Conservation (phyloP, 2,888 invertebrate species). For the Galerucella nymphaeae region DNA sequence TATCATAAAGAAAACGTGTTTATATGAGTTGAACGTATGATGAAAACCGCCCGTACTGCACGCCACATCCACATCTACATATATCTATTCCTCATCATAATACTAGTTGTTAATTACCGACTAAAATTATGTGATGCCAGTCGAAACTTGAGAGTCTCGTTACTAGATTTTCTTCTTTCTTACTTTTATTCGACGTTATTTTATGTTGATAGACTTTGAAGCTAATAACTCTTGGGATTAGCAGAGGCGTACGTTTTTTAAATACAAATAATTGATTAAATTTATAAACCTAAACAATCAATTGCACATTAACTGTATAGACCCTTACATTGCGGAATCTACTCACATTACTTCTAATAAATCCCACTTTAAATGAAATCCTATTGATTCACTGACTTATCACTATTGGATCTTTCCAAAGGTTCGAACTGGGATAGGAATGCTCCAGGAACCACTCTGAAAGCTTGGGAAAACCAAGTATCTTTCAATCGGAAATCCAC, state of each 20-base stretch:
- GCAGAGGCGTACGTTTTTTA: slow-evolving; percentile 11
- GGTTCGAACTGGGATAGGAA: no score
- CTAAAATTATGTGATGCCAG: slow-evolving; percentile 61
- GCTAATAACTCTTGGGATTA: slow-evolving; percentile 41
- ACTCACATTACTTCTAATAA: no score
- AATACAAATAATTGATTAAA: not conserved
- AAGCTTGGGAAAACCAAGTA: no score
- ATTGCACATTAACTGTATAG: not conserved
- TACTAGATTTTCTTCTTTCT: slow-evolving; percentile 50
- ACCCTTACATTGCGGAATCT: no score
- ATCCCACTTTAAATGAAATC: no score
- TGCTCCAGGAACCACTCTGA: no score
- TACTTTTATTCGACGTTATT: slow-evolving; percentile 50
- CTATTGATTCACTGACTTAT: no score
- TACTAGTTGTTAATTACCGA: slow-evolving; percentile 60
- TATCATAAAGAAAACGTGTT: slow-evolving; percentile 3
- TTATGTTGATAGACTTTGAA: slow-evolving; percentile 58
- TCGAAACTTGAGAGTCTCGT: slow-evolving; percentile 60
- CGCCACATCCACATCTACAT: slow-evolving; percentile 29
- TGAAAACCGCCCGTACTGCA: slow-evolving; percentile 26
- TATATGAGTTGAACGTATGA: slow-evolving; percentile 7
- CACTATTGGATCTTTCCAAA: no score
- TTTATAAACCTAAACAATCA: not conserved
- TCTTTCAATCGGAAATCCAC: no score
- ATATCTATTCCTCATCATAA: slow-evolving; percentile 47